Conservation (phyloP, 2,797 vertebrate species). For the Phataginus tetradactyla region DNA sequence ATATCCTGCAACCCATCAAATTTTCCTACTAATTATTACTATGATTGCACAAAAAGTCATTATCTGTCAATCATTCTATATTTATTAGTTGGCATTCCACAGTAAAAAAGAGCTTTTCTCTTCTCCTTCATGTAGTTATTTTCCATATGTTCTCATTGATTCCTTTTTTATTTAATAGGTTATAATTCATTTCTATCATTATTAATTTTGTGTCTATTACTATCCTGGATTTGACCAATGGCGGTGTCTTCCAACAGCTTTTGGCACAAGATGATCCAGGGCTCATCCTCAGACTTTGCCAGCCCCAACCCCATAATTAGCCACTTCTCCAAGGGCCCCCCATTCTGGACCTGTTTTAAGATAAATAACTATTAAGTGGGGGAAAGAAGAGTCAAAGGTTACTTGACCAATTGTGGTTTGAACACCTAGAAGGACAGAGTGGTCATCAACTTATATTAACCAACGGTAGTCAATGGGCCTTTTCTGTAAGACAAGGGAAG, state of each 20-base stretch:
- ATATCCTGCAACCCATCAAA: neutral
- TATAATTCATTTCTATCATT: neutral
- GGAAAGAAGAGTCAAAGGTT: neutral
- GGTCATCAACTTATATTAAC: neutral
- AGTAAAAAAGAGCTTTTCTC: neutral
- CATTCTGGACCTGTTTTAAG: neutral
- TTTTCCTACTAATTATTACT: neutral
- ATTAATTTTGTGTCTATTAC: neutral
- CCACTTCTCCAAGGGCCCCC: neutral
- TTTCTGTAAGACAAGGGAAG: neutral
- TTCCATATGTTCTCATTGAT: neutral
- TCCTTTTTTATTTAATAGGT: conserved; percentile 32
- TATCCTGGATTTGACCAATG: neutral
- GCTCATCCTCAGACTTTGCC: neutral
- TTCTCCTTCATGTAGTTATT: neutral
- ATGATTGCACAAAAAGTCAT: neutral
- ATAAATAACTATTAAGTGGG: neutral
- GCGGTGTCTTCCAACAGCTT: neutral
- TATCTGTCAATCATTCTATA: neutral
- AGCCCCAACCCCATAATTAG: neutral
- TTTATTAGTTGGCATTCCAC: neutral
- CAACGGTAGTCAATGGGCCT: neutral
- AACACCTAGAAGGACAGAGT: neutral
- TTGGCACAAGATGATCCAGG: neutral
- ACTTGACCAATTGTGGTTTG: neutral